Evolutionary conservation across 1,140 invertebrate genomes (phyloP), one percentile per base, ranked within the genome.

Genomic region (Drosophila mauritiana): DNA sequence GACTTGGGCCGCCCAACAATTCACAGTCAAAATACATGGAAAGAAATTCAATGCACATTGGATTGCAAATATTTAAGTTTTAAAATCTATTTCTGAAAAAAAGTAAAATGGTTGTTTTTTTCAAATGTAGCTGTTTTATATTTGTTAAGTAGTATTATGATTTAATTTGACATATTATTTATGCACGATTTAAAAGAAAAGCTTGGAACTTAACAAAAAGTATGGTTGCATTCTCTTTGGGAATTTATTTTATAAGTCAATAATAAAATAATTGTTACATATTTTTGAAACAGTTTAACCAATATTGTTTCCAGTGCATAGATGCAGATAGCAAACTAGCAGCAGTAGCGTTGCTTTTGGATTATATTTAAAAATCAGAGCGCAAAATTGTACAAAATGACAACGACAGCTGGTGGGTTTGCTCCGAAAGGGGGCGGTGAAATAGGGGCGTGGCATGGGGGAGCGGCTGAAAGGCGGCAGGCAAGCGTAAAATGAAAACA

Each of bases 361-460:
- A 89, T 89, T 89, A 89, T 89, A 83, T 89, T 89, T 89, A 89
- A 89, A 89, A 89, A 89, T 89, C 85, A 89, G 84, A 89, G 84
- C 84, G 84, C 64, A 90, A 89, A 89, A 89, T 89, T 89, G 84
- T 89, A 89, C 84, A 89, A 84, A 89, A 88, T 88, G 84, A 89
- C 85, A 89, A 89, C 73, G 69, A 59, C 64, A 80, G 55, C 51
- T 70, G 45, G 58, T 42, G 39, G 36, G 65, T 54, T 54, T 34
- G 76, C 55, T 37, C 36, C 13, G 61, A 12, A n/a, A 22, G 57
- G 37, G 36, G 2, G 17, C 17, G 31, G 12, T 13, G 7, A 6
- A 15, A 22, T 12, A 27, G n/a, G 17, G 7, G 15, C 27, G 22
- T 7, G 39, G 45, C n/a, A 22, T 22, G 78, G 43, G 62, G 55